Conservation (phyloP, 2,888 invertebrate species). For the Cryptus viduatorius region DNA sequence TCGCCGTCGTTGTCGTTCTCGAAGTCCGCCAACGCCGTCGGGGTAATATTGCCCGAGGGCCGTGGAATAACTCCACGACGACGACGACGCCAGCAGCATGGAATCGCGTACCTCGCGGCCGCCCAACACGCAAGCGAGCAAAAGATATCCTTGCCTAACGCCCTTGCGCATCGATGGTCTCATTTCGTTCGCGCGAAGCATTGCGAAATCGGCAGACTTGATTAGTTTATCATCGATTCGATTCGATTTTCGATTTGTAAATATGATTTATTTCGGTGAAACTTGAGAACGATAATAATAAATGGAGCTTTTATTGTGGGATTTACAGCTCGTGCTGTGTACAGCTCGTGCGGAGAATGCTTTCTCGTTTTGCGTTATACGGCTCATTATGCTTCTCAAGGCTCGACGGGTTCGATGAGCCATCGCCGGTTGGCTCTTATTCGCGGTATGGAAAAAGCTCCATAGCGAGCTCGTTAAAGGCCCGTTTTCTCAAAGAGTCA, state of each 20-base stretch:
- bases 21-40: conserved; percentile 78
- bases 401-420: conserved; percentile 4
- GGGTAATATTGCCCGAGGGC: conserved; percentile 69
- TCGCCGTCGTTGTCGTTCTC: conserved; percentile 67
- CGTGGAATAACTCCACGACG: conserved; percentile 67
- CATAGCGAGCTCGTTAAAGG: conserved; percentile 36
- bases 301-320: too few relatives aligned
- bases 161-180: conserved; percentile 43
- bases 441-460: neutral
- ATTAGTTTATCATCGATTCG: neutral
- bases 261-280: neutral
- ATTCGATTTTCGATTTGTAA: neutral
- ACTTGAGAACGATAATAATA: neutral
- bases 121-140: conserved; percentile 17
- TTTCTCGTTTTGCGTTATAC: neutral
- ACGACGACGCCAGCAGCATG: conserved; percentile 65
- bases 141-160: conserved; percentile 49
- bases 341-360: neutral
- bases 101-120: conserved; percentile 62
- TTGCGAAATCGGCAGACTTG: conserved; percentile 22
- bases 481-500: conserved; percentile 24
- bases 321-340: too few relatives aligned
- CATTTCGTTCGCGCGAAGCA: neutral
- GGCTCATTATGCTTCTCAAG: conserved; percentile 6
- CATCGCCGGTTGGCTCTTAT: conserved; percentile 1